Conservation (phyloP, 2,888 invertebrate species). For the Pyrochroa serraticornis region DNA sequence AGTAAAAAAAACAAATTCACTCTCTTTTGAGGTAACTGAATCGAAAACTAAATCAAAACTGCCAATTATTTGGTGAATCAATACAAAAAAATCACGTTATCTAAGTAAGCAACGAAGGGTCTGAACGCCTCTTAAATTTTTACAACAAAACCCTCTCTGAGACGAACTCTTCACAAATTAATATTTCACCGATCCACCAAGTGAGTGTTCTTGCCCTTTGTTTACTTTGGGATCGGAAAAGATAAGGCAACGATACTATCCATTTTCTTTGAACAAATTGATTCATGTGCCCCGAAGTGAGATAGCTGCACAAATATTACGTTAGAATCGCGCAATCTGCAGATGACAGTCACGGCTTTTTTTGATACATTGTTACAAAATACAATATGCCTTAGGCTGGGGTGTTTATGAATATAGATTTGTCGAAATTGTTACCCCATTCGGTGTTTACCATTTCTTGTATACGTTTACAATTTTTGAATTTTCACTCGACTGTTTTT, state of each 20-base stretch:
- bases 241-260: slow-evolving; percentile 12
- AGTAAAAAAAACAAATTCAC: too few relatives aligned
- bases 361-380: slow-evolving; percentile 5
- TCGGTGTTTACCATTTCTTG: too few relatives aligned
- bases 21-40: too few relatives aligned
- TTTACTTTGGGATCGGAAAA: slow-evolving; percentile 12
- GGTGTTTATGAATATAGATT: not conserved
- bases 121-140: slow-evolving; percentile 16
- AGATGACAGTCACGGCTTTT: slow-evolving; percentile 1
- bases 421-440: not conserved
- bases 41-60: not conserved
- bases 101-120: not conserved
- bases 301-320: not conserved
- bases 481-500: too few relatives aligned
- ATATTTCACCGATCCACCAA: slow-evolving; percentile 23
- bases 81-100: slow-evolving; percentile 3
- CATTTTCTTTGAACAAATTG: slow-evolving; percentile 18
- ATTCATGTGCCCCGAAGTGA: slow-evolving; percentile 9
- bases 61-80: slow-evolving; percentile 10
- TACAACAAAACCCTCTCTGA: slow-evolving; percentile 14
- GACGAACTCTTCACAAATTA: slow-evolving; percentile 19
- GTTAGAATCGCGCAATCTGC: slow-evolving; percentile 1
- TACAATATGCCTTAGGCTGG: not conserved
- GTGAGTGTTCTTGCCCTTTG: slow-evolving; percentile 20
- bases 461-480: not conserved